Conservation (phyloP, 2,113 vertebrate species). For the Sakesphorus luctuosus region DNA sequence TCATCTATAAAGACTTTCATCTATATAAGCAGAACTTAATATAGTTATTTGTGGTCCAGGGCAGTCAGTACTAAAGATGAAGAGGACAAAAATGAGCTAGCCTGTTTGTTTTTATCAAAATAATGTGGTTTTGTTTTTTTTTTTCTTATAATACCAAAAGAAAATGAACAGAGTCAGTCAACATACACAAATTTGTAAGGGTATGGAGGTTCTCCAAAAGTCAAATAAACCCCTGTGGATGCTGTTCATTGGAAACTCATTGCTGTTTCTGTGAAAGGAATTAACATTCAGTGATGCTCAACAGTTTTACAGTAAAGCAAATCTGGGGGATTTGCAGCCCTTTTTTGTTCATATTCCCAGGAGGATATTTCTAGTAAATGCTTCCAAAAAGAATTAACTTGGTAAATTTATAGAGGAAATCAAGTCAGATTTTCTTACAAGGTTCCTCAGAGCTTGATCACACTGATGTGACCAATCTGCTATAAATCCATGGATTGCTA, state of each 20-base stretch:
- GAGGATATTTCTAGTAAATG: background rate
- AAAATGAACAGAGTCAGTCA: background rate
- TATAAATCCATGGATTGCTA: background rate
- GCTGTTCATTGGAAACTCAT: background rate
- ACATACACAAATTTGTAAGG: background rate
- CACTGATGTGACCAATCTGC: background rate
- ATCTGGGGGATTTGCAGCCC: background rate
- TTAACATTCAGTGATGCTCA: background rate
- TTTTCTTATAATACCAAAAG: background rate
- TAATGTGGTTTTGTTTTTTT: background rate
- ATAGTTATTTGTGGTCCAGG: background rate
- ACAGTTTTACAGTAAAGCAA: background rate
- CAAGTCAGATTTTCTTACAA: background rate
- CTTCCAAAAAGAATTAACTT: background rate
- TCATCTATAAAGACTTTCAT: background rate
- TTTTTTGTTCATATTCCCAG: background rate
- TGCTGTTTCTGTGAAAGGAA: background rate
- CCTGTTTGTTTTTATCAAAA: background rate
- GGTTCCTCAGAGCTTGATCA: background rate
- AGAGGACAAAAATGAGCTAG: background rate
- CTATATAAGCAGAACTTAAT: background rate
- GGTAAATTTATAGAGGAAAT: background rate
- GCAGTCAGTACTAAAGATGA: background rate
- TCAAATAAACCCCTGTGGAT: background rate
- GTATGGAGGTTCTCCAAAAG: rapidly evolving